These are phyloP conservation scores for Gnathochromis pfefferi DNA, from an alignment of 2,113 vertebrate species.

Conservation along the genomic window DNA sequence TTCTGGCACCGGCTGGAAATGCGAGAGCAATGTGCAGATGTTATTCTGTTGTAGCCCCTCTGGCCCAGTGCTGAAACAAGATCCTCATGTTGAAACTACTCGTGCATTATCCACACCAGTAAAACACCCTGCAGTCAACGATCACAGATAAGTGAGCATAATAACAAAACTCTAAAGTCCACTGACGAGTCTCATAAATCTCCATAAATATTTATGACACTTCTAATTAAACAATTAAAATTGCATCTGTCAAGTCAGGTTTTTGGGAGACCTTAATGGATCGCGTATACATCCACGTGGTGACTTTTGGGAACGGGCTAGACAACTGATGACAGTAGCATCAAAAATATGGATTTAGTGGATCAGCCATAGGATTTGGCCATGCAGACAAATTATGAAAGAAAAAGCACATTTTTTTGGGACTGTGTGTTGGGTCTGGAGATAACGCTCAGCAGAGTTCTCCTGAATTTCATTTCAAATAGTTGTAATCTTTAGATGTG, in stretches of 20 bases:
- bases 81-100: neutral
- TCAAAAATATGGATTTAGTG: neutral
- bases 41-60: neutral
- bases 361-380: neutral
- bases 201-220: neutral
- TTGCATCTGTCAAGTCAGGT: fast-evolving
- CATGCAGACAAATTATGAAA: neutral
- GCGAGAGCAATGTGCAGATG: neutral
- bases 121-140: fast-evolving
- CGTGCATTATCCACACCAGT: neutral
- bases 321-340: neutral
- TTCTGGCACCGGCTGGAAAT: neutral
- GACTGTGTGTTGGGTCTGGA: fast-evolving
- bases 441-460: fast-evolving
- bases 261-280: neutral
- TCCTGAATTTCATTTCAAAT: neutral
- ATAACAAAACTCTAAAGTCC: neutral
- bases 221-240: neutral
- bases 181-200: neutral
- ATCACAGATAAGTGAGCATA: neutral
- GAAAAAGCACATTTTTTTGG: neutral
- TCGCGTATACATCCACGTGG: fast-evolving
- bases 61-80: fast-evolving
- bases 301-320: neutral
- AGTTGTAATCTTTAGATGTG: neutral